Percentiles rank a stretch among this genome's conserved stretches.
Conservation (phyloP, 2,113 vertebrate species). For the Antechinus stuartii region DNA sequence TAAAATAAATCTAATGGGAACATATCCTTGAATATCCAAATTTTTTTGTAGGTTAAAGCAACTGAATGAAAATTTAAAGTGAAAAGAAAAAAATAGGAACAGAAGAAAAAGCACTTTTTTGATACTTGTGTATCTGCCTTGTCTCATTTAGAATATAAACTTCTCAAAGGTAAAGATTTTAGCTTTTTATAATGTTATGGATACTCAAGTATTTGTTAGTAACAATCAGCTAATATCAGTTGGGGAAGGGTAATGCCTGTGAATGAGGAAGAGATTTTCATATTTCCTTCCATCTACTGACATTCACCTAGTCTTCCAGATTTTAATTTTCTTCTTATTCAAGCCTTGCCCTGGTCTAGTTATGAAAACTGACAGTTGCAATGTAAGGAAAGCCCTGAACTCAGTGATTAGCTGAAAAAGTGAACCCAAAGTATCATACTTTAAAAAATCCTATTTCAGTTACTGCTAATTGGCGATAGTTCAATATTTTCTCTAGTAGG, state of each 20-base stretch:
- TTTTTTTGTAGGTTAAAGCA: slow-evolving; percentile 5
- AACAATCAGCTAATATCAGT: background rate
- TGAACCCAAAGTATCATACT: background rate
- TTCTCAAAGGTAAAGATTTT: background rate
- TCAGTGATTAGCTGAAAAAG: background rate
- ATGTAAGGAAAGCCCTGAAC: background rate
- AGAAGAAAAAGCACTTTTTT: background rate
- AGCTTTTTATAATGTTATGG: background rate
- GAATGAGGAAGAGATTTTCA: background rate
- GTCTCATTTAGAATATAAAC: slow-evolving; percentile 1
- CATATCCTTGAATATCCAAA: background rate
- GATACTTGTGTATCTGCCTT: background rate
- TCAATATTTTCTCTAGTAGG: background rate
- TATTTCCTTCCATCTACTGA: background rate
- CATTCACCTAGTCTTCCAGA: background rate
- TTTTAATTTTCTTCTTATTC: background rate
- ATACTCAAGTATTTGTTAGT: background rate
- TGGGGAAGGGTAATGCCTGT: background rate
- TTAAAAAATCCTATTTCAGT: background rate
- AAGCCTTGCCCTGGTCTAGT: background rate
- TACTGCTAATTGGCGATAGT: background rate
- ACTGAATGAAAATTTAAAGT: background rate
- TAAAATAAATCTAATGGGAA: slow-evolving; percentile 1
- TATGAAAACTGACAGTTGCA: background rate
- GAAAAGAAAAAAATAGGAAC: background rate